Evolutionary conservation across 2,113 vertebrate species (phyloP).

Genomic region (Trichechus manatus): DNA sequence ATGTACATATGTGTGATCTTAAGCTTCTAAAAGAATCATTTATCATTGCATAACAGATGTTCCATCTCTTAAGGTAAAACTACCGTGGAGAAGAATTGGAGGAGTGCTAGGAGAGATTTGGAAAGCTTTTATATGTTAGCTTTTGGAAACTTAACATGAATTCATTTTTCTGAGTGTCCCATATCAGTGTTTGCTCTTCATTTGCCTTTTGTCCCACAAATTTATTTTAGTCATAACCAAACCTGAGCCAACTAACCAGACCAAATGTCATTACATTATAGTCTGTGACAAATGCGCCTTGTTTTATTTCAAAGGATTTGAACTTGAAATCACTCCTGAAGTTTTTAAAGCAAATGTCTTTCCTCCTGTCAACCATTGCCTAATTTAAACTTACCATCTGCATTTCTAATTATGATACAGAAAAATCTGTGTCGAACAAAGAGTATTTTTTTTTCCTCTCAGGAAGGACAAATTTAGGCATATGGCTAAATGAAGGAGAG

Average conservation of each 20-base stretch:
- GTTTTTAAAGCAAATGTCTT: constrained; percentile 75
- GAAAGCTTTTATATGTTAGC: background rate
- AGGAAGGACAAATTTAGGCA: constrained; percentile 60
- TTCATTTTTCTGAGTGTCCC: background rate
- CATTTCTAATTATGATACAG: constrained; percentile 77
- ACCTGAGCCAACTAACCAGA: constrained; percentile 48
- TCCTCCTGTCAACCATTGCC: constrained; percentile 72
- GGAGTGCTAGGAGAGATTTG: background rate
- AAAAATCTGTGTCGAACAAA: constrained; percentile 75
- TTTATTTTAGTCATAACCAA: constrained; percentile 2
- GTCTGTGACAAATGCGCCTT: constrained; percentile 68
- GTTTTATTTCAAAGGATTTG: constrained; percentile 74
- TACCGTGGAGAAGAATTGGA: background rate
- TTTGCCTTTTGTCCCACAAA: constrained; percentile 40
- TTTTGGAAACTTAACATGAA: background rate
- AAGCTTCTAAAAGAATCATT: constrained; percentile 19
- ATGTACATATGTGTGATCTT: background rate
- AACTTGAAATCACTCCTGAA: constrained; percentile 77
- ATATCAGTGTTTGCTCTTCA: background rate
- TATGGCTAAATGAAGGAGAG: constrained; percentile 32
- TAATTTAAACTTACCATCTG: constrained; percentile 80
- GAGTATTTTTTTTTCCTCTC: background rate
- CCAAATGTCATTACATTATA: constrained; percentile 33
- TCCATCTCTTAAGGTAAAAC: constrained; percentile 14
- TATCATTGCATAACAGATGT: background rate